Evolutionary conservation across 2,113 vertebrate genomes (phyloP), one percentile per base, ranked within the genome.

Genomic region (Bostrychus sinensis): DNA sequence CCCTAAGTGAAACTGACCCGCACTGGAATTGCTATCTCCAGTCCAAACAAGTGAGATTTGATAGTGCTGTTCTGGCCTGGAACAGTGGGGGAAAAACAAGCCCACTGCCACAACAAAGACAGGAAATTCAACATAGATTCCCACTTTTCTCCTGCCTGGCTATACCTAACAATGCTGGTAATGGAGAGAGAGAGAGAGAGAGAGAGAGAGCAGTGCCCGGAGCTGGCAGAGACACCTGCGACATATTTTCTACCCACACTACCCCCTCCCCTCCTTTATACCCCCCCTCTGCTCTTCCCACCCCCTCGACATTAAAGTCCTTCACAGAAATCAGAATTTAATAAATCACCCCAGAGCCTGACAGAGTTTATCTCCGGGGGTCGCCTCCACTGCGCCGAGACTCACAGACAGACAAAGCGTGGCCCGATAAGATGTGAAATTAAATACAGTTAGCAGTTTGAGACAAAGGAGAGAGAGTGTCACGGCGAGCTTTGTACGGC

Each of bases 281-380:
- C 11, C 64, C 20, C 32, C 34, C 37, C 34, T 45, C 56, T 45
- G 23, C 78, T 74, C 71, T 68, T 80, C 81, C 67, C 66, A 68
- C 78, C 89, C 85, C 88, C 81, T 83, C 83, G 79, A 89, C 89
- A 91, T 94, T 86, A 89, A 92, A 92, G 88, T 93, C 91, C 90
- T 94, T 94, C 91, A 92, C 92, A 93, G 88, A 93, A 93, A 89
- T 92, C 90, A 91, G 89, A 93, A 93, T 94, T 93, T 93, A 94
- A 93, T 92, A 93, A 93, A 93, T 91, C 92, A 94, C 91, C 90
- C 84, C 77, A 84, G 90, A 90, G 93, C 91, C 90, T 92, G 92
- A 93, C 92, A 94, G 87, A 92, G 90, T 86, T 90, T 93, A 96
- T 95, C 92, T 93, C 92, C 81, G 85, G 90, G 89, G 94, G 89